Evolutionary conservation across 2,888 invertebrate genomes (phyloP).

Genomic region (Sphecodes monilicornis): DNA sequence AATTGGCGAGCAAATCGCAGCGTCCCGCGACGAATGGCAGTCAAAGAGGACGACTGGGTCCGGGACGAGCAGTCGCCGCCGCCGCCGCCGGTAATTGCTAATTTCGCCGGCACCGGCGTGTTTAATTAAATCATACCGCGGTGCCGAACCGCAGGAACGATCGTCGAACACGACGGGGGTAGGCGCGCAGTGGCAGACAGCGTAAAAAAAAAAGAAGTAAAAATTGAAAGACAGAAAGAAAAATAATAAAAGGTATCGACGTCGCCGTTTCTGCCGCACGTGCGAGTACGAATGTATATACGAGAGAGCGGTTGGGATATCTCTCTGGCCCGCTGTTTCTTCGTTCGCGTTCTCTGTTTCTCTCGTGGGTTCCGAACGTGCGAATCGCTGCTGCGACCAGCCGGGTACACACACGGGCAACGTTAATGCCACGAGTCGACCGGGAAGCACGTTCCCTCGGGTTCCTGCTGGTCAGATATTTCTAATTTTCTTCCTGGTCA

Average conservation of each 20-base stretch:
- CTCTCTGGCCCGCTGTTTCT: slow-evolving; percentile 3
- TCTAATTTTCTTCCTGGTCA: slow-evolving; percentile 71
- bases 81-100: slow-evolving; percentile 69
- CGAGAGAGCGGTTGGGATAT: neutral
- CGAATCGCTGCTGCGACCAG: slow-evolving; percentile 31
- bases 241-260: slow-evolving; percentile 49
- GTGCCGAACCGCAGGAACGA: slow-evolving; percentile 43
- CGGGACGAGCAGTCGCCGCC: slow-evolving; percentile 49
- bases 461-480: slow-evolving; percentile 72
- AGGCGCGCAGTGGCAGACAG: neutral
- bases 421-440: slow-evolving; percentile 72
- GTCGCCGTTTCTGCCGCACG: slow-evolving; percentile 67
- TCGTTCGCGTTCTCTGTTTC: slow-evolving; percentile 33
- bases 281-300: slow-evolving; percentile 59
- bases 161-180: slow-evolving; percentile 15
- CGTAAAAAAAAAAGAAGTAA: neutral
- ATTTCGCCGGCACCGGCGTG: slow-evolving; percentile 67
- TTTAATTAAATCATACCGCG: slow-evolving; percentile 76
- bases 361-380: slow-evolving; percentile 39
- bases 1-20: slow-evolving; percentile 2
- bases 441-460: slow-evolving; percentile 73
- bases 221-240: neutral
- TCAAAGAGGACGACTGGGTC: neutral
- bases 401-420: slow-evolving; percentile 54
- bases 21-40: neutral